Conservation (phyloP, 2,113 vertebrate genomes). For the Solea senegalensis region DNA sequence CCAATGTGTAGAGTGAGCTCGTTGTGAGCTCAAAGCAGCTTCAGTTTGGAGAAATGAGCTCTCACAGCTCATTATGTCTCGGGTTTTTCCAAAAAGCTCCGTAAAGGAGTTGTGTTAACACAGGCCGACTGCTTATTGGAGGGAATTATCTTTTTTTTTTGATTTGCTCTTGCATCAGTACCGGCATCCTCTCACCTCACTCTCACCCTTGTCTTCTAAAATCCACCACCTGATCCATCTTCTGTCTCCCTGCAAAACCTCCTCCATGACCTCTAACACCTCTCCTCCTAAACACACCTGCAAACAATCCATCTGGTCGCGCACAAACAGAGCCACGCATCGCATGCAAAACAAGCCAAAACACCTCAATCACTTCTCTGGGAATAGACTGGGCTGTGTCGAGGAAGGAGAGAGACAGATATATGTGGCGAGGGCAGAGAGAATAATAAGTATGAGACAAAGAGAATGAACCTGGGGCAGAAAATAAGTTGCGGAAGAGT, state of each 20-base stretch:
- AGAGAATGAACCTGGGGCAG: conserved; percentile 4
- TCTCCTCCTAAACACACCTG: conserved; percentile 46
- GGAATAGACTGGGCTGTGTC: conserved; percentile 35
- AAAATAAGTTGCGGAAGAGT: conserved; percentile 14
- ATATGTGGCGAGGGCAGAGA: neutral
- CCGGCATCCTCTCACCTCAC: conserved; percentile 2
- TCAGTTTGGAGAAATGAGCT: neutral
- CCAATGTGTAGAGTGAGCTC: neutral
- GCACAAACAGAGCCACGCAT: conserved; percentile 2
- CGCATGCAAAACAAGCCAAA: neutral
- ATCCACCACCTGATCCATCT: conserved; percentile 43
- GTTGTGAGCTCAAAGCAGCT: too few relatives aligned
- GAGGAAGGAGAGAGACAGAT: conserved; percentile 39
- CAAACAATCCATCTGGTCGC: conserved; percentile 45
- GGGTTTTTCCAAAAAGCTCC: neutral
- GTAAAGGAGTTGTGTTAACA: neutral
- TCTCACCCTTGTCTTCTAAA: conserved; percentile 7
- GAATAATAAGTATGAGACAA: neutral
- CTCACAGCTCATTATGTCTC: neutral
- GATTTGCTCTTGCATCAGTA: conserved; percentile 4
- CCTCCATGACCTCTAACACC: conserved; percentile 32
- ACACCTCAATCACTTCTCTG: conserved; percentile 2
- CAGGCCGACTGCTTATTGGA: conserved; percentile 4
- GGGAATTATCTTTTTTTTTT: conserved; percentile 3
- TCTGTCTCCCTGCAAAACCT: conserved; percentile 22